These are phyloP conservation scores for Metridium senile DNA, from an alignment of 92 coral and sea anemone species.

Conservation along the genomic window DNA sequence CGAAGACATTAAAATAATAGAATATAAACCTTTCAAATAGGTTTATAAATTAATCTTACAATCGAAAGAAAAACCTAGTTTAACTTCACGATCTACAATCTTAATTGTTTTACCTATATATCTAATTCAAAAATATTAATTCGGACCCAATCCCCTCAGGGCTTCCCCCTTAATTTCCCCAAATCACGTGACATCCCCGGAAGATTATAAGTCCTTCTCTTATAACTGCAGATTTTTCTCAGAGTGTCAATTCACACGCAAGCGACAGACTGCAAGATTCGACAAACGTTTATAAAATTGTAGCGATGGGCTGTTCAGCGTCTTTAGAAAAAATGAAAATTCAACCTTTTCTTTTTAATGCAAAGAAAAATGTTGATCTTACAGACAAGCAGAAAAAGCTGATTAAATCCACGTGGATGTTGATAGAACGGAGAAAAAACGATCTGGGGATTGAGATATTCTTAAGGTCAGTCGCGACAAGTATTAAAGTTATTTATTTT, in stretches of 20 bases:
- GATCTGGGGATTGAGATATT: slow-evolving; percentile 35
- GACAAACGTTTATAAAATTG: too few relatives aligned
- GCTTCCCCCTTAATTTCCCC: not conserved
- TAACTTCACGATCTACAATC: too few relatives aligned
- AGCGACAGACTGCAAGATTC: too few relatives aligned
- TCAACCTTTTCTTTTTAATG: not conserved
- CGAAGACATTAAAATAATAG: too few relatives aligned
- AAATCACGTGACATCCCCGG: not conserved
- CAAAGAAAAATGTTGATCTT: slow-evolving; percentile 8
- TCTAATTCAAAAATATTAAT: not conserved
- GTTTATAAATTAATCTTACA: too few relatives aligned
- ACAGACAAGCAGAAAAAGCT: slow-evolving; percentile 16
- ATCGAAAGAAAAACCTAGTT: too few relatives aligned
- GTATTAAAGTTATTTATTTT: too few relatives aligned
- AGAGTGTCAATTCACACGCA: not conserved
- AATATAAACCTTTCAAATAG: too few relatives aligned
- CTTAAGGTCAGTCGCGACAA: slow-evolving; percentile 34
- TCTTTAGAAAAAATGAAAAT: slow-evolving; percentile 26
- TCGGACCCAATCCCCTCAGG: not conserved
- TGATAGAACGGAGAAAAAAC: slow-evolving; percentile 13
- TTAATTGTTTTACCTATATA: too few relatives aligned
- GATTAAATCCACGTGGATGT: slow-evolving; percentile 12
- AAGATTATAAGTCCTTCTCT: not conserved
- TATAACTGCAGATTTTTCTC: not conserved
- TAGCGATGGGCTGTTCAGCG: slow-evolving; percentile 41